Conservation (phyloP, 2,888 invertebrate genomes). For the Zeuzera pyrina region DNA sequence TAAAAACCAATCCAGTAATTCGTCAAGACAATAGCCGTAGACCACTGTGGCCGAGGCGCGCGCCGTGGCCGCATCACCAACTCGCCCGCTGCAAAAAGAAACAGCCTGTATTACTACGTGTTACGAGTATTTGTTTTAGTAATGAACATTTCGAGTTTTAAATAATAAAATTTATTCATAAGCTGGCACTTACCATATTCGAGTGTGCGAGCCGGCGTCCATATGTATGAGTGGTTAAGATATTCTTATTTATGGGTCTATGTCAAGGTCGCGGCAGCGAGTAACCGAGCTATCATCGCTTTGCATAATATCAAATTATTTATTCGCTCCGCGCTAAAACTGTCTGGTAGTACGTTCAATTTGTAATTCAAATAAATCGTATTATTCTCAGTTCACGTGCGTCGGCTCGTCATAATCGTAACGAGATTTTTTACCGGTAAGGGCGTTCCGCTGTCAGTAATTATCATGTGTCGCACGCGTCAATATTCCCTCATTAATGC, state of each 20-base stretch:
- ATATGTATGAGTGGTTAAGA: conserved; percentile 71
- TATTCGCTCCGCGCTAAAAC: conserved; percentile 67
- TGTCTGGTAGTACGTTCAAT: conserved; percentile 54
- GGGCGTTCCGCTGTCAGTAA: conserved; percentile 15
- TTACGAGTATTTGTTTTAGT: conserved; percentile 72
- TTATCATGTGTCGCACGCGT: conserved; percentile 32
- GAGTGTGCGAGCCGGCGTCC: conserved; percentile 65
- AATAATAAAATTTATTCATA: conserved; percentile 73
- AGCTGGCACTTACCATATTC: conserved; percentile 69
- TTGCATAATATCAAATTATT: conserved; percentile 72
- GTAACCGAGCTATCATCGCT: conserved; percentile 58
- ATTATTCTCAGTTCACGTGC: conserved; percentile 38
- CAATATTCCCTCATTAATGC: conserved; percentile 7
- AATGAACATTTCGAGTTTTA: conserved; percentile 72
- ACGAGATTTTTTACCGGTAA: conserved; percentile 46
- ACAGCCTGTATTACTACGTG: conserved; percentile 67
- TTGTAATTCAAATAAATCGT: conserved; percentile 67
- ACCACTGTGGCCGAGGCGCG: too few species aligned
- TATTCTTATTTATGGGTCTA: conserved; percentile 71
- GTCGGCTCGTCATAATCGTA: conserved; percentile 51
- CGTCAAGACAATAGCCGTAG: conserved; percentile 7
- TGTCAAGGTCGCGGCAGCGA: conserved; percentile 63
- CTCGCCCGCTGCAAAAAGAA: conserved; percentile 17
- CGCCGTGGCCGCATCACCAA: conserved; percentile 4
- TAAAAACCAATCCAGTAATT: neutral